These are phyloP conservation scores for Suillia variegata DNA, from an alignment of 2,888 invertebrate species.

Conservation along the genomic window DNA sequence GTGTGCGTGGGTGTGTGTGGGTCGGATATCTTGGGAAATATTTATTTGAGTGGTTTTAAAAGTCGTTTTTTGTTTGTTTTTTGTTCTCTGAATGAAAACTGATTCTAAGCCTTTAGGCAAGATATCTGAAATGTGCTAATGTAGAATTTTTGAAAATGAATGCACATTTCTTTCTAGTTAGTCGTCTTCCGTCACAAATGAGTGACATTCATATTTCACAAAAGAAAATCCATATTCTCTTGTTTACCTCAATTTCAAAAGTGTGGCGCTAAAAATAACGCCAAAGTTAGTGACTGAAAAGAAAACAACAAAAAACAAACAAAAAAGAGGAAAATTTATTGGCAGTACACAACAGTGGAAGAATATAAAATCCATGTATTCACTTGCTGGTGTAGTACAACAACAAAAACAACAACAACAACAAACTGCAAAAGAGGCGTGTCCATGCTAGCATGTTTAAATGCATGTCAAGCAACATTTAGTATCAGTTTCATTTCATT, in stretches of 20 bases:
- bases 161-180: no score
- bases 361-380: no score
- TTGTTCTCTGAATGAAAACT: background rate
- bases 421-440: background rate
- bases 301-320: background rate
- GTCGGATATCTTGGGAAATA: background rate
- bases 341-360: no score
- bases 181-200: no score
- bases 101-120: background rate
- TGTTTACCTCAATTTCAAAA: no score
- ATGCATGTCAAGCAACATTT: constrained; percentile 34
- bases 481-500: constrained; percentile 32
- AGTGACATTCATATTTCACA: no score
- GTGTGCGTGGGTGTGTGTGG: background rate
- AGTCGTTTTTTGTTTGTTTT: no score
- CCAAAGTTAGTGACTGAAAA: constrained; percentile 13
- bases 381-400: no score
- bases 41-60: background rate
- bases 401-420: no score
- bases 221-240: no score
- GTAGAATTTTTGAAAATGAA: no score
- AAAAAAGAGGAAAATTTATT: background rate
- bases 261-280: constrained; percentile 28
- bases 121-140: no score
- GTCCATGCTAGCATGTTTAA: background rate